phyloP scores from a whole-genome alignment of 2,888 invertebrate species.

The Agrochola macilenta region DNA sequence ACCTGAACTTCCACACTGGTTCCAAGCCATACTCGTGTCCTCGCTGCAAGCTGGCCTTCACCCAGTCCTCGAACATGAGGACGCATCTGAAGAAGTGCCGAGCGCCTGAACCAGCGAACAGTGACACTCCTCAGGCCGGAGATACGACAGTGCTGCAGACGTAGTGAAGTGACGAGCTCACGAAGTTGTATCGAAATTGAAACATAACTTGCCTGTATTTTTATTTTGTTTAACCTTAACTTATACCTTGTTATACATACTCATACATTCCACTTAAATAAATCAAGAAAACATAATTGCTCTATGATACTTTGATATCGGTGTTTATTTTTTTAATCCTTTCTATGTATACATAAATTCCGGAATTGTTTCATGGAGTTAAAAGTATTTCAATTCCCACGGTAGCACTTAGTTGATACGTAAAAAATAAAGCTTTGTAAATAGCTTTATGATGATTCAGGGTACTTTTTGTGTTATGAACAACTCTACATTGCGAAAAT shows the following conservation, averaged over 20 bases:
- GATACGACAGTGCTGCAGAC: neutral
- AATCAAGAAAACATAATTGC: neutral
- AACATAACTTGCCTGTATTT: constrained; percentile 38
- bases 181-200: neutral
- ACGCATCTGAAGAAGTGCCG: constrained; percentile 95
- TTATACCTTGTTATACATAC: neutral
- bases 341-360: neutral
- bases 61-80: constrained; percentile 96
- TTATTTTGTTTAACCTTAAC: constrained; percentile 28
- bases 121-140: constrained; percentile 16
- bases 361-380: neutral
- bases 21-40: constrained; percentile 93
- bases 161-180: neutral
- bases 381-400: neutral
- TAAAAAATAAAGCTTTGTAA: no score
- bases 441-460: no score
- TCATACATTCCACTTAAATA: neutral
- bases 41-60: constrained; percentile 93
- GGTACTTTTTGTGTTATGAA: no score
- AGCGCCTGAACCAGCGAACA: constrained; percentile 64
- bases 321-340: neutral
- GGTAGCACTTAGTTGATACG: neutral
- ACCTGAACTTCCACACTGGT: constrained; percentile 96
- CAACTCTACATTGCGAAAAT: no score
- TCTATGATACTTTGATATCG: neutral